Conservation (phyloP, 2,113 vertebrate genomes). For the Blennius ocellaris region DNA sequence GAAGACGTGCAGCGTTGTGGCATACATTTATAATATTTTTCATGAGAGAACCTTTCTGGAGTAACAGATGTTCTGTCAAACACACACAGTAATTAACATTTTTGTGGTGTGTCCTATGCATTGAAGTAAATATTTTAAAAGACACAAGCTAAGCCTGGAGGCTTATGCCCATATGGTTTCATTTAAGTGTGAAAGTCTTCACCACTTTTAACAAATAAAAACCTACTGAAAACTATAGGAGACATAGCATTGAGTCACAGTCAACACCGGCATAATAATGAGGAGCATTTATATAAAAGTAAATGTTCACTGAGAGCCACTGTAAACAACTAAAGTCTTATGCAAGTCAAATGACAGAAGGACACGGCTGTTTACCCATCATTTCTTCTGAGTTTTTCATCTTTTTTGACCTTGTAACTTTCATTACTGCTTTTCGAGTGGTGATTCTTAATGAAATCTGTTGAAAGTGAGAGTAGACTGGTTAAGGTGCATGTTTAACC, state of each 20-base stretch:
- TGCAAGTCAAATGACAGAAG: neutral
- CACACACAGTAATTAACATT: constrained; percentile 51
- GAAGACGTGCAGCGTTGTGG: constrained; percentile 37
- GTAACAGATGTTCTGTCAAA: constrained; percentile 69
- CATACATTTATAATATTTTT: constrained; percentile 62
- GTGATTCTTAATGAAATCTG: constrained; percentile 32
- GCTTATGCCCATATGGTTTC: constrained; percentile 11
- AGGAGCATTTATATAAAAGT: neutral
- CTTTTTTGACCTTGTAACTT: neutral
- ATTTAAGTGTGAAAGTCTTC: constrained; percentile 18
- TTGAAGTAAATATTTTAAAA: constrained; percentile 47
- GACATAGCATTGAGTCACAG: neutral
- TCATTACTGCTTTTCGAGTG: neutral
- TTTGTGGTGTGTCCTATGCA: constrained; percentile 15
- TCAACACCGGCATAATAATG: neutral
- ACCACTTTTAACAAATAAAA: constrained; percentile 11
- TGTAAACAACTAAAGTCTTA: neutral
- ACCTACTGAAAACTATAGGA: neutral
- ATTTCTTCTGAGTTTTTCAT: neutral
- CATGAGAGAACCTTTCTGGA: constrained; percentile 45
- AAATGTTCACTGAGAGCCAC: too few species aligned
- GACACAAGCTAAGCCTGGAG: constrained; percentile 4
- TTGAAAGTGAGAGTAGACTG: constrained; percentile 36
- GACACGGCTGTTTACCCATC: neutral
- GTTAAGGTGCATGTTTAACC: too few species aligned